A percentile compares a stretch with the other conserved stretches of the same genome.
Evolutionary conservation across 1,140 invertebrate genomes (phyloP).

Genomic region (Trichonephila clavata): DNA sequence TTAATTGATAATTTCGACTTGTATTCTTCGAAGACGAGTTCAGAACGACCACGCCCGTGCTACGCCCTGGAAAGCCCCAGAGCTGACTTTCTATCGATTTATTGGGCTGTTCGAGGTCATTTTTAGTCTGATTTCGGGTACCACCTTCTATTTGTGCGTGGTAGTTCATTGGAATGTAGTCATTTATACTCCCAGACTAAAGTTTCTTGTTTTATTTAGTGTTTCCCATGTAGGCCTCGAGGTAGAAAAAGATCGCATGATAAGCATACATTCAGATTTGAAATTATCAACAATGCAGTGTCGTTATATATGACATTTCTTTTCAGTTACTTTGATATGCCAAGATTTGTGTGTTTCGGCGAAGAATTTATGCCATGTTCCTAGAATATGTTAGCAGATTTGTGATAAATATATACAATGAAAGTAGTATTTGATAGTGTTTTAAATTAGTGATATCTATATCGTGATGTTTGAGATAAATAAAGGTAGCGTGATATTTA

Average conservation of each 20-base stretch:
- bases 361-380: no score
- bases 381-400: no score
- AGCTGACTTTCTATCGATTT: slow-evolving; percentile 55
- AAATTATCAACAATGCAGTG: not conserved
- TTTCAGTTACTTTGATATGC: no score
- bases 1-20: slow-evolving; percentile 68
- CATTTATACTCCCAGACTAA: not conserved
- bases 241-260: not conserved
- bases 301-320: not conserved
- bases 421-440: no score
- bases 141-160: slow-evolving; percentile 50
- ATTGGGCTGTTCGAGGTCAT: slow-evolving; percentile 56
- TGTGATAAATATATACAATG: no score
- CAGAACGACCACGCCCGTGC: slow-evolving; percentile 42
- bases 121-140: slow-evolving; percentile 44
- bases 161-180: slow-evolving; percentile 14
- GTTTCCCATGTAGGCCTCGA: not conserved
- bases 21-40: slow-evolving; percentile 49
- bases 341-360: no score
- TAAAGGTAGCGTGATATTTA: no score
- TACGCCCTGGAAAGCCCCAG: slow-evolving; percentile 61
- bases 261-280: not conserved
- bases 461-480: no score
- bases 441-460: no score
- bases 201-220: not conserved